A percentile compares a stretch with the other conserved stretches of the same genome.
Evolutionary conservation across 2,888 invertebrate species (phyloP).

Genomic region (Pseudococcus longispinus): DNA sequence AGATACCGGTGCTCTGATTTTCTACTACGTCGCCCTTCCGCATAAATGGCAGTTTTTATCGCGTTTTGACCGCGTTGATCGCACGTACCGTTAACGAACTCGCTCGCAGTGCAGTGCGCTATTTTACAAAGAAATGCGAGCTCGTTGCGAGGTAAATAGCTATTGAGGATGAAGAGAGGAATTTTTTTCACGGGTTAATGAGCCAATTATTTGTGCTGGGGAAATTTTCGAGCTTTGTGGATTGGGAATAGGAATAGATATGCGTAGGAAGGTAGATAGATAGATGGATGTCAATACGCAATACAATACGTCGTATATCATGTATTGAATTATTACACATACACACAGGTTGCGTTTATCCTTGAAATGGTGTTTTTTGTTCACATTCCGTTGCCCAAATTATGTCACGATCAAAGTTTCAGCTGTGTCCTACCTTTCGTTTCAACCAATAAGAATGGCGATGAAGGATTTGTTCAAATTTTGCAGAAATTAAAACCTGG

Average conservation of each 20-base stretch:
- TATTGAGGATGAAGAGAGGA: not conserved
- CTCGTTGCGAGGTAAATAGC: not conserved
- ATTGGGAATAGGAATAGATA: no score
- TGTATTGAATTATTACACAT: not conserved
- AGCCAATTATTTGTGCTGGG: no score
- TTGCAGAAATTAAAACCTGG: no score
- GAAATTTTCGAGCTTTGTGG: no score
- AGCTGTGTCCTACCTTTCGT: not conserved
- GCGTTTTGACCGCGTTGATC: conserved; percentile 2
- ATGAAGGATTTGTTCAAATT: not conserved
- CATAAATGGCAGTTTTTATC: conserved; percentile 2
- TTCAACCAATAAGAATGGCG: not conserved
- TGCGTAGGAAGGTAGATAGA: no score
- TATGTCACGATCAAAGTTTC: not conserved
- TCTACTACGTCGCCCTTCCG: conserved; percentile 15
- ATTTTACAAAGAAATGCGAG: not conserved
- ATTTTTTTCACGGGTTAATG: no score
- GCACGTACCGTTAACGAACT: conserved; percentile 1
- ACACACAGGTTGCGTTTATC: not conserved
- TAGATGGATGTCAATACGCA: not conserved
- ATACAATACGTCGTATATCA: not conserved
- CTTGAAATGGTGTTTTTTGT: not conserved
- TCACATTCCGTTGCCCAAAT: not conserved
- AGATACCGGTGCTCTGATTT: conserved; percentile 18
- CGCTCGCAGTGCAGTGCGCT: not conserved